phyloP scores from a whole-genome alignment of 2,797 vertebrate genomes.

The Pristis pectinata region DNA sequence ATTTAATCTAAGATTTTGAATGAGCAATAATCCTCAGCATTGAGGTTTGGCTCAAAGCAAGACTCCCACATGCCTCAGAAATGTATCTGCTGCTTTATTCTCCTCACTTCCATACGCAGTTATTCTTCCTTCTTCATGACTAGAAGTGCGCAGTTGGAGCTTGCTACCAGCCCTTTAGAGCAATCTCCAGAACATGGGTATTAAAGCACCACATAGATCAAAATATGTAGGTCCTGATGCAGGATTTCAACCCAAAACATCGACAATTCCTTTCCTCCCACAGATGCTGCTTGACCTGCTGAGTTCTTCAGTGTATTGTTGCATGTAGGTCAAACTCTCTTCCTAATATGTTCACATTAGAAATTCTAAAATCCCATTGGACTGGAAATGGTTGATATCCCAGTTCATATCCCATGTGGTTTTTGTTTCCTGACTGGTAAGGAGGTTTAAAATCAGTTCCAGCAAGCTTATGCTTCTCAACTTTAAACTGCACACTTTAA shows the following conservation, averaged over 20 bases:
- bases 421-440: not conserved
- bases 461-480: not conserved
- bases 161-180: too few species aligned
- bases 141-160: too few species aligned
- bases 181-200: too few species aligned
- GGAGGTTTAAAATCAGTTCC: not conserved
- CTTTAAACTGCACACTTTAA: not conserved
- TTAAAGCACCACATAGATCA: too few species aligned
- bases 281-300: too few species aligned
- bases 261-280: too few species aligned
- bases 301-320: not conserved
- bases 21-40: not conserved
- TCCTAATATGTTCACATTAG: not conserved
- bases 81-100: not conserved
- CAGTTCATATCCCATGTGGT: not conserved
- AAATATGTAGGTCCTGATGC: too few species aligned
- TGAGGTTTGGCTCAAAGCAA: not conserved
- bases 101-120: too few species aligned
- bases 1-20: not conserved
- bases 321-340: not conserved
- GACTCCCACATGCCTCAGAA: not conserved
- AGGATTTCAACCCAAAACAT: too few species aligned
- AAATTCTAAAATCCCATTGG: not conserved
- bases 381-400: not conserved
- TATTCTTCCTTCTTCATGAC: too few species aligned